phyloP scores from a whole-genome alignment of 1,140 invertebrate species.

The Drosophila obscura region DNA sequence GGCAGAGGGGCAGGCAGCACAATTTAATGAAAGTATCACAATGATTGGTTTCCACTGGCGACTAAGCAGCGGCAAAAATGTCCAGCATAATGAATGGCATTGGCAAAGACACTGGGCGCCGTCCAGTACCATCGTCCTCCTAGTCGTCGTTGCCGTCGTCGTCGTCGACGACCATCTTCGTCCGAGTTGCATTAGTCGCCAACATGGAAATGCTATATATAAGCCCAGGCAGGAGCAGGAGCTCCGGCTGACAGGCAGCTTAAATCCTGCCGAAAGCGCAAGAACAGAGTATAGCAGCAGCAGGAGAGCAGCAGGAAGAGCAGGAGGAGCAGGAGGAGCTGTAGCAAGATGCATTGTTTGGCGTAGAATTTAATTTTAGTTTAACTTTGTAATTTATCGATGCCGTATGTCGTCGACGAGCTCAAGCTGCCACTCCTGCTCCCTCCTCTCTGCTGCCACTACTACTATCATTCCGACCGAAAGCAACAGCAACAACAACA shows the following conservation, averaged over 20 bases:
- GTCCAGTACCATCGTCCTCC: constrained; percentile 40
- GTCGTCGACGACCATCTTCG: constrained; percentile 33
- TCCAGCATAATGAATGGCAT: constrained; percentile 80
- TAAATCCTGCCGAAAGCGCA: constrained; percentile 77
- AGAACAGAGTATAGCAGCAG: constrained; percentile 31
- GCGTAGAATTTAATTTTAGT: constrained; percentile 83
- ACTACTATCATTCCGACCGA: too few relatives aligned
- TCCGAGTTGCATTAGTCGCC: constrained; percentile 78
- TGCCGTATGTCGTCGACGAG: constrained; percentile 77
- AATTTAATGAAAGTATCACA: constrained; percentile 82
- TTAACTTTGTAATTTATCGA: constrained; percentile 83
- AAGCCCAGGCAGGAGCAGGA: constrained; percentile 54
- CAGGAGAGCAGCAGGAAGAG: constrained; percentile 21
- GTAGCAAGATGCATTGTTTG: constrained; percentile 79
- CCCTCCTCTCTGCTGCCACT: neutral
- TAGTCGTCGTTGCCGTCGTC: constrained; percentile 54
- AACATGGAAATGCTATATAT: constrained; percentile 81
- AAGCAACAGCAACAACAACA: neutral
- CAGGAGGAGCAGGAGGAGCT: constrained; percentile 32
- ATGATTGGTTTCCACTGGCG: constrained; percentile 80
- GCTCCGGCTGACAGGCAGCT: constrained; percentile 76
- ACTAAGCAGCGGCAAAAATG: constrained; percentile 78
- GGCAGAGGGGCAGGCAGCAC: constrained; percentile 14
- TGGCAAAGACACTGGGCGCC: constrained; percentile 77
- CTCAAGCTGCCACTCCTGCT: constrained; percentile 34